Evolutionary conservation across 1,140 invertebrate genomes (phyloP).

Genomic region (Aphelinus atriplicis): DNA sequence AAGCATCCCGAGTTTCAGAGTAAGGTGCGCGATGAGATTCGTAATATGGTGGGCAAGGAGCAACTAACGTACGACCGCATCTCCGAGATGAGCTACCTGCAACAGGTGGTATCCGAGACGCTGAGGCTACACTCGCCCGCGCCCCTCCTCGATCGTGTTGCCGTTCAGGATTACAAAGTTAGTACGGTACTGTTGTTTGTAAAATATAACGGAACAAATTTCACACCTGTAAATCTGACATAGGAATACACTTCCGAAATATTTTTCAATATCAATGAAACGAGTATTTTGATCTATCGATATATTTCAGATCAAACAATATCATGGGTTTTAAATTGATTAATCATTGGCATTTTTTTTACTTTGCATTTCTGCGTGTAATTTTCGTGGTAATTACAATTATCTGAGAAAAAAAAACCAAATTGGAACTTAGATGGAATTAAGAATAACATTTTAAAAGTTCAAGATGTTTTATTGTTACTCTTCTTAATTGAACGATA

Average conservation of each 20-base stretch:
- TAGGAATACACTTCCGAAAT: constrained; percentile 49
- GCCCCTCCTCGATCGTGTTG: constrained; percentile 66
- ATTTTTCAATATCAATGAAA: neutral
- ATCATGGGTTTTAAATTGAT: too few species aligned
- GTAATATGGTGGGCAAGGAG: constrained; percentile 50
- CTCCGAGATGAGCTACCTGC: constrained; percentile 49
- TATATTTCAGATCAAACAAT: too few species aligned
- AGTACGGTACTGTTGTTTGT: constrained; percentile 51
- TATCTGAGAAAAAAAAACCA: too few species aligned
- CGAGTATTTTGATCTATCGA: too few species aligned
- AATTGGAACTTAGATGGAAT: too few species aligned
- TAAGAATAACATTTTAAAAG: too few species aligned
- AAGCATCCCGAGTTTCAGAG: constrained; percentile 52
- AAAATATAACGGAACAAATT: constrained; percentile 70
- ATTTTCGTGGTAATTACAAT: too few species aligned
- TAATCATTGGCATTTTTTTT: too few species aligned
- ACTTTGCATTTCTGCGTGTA: too few species aligned
- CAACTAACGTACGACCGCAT: constrained; percentile 46
- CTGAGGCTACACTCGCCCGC: constrained; percentile 70
- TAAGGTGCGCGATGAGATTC: constrained; percentile 69
- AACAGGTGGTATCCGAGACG: constrained; percentile 52
- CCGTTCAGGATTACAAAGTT: constrained; percentile 57
- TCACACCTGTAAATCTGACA: constrained; percentile 57
- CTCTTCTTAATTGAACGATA: too few species aligned
- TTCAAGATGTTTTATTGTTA: too few species aligned